phyloP scores from a whole-genome alignment of 2,113 vertebrate species.

The Bubalus kerabau region DNA sequence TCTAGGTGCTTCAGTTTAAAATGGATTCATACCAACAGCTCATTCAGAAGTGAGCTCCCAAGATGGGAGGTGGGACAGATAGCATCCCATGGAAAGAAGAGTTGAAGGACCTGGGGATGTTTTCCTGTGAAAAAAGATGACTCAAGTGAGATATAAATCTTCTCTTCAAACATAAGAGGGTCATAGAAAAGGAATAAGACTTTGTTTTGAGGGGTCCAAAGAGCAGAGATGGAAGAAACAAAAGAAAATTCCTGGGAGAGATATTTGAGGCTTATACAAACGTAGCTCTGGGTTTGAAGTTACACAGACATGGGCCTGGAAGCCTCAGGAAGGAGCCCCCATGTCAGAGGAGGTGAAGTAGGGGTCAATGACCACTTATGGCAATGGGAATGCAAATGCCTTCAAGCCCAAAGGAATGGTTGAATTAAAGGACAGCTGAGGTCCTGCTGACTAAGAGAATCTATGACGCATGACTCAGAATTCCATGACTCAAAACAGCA shows the following conservation, averaged over 20 bases:
- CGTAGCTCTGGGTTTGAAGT: background rate
- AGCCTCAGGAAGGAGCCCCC: background rate
- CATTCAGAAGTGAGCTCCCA: background rate
- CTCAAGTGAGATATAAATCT: background rate
- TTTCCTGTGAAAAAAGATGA: background rate
- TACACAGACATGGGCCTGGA: background rate
- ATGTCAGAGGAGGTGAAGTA: background rate
- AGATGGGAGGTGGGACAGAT: background rate
- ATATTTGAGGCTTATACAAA: background rate
- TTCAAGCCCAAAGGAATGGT: background rate
- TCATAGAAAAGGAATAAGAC: background rate
- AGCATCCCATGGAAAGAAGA: background rate
- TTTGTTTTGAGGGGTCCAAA: background rate
- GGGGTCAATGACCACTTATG: fast-evolving
- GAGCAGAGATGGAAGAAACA: background rate
- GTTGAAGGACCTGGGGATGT: background rate
- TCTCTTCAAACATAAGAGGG: background rate
- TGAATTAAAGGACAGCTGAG: background rate
- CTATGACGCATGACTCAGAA: background rate
- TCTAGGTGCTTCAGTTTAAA: background rate
- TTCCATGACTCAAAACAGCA: background rate
- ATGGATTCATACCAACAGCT: background rate
- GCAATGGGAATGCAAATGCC: background rate
- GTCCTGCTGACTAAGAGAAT: background rate
- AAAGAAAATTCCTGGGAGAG: background rate